Conservation (phyloP, 2,113 vertebrate genomes). For the Gavialis gangeticus region DNA sequence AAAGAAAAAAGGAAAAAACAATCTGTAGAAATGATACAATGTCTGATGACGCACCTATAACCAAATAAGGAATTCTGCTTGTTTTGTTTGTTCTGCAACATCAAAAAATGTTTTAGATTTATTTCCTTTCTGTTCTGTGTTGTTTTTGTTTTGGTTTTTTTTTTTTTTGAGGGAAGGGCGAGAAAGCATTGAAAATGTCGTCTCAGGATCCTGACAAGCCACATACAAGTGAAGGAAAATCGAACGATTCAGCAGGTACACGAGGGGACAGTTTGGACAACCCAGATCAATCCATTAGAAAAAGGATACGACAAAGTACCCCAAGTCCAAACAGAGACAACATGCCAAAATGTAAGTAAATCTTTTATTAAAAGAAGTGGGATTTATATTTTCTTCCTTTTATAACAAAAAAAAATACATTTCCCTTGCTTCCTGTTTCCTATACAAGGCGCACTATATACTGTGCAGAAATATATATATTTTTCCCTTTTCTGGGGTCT, state of each 20-base stretch:
- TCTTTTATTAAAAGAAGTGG: neutral
- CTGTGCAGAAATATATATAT: neutral
- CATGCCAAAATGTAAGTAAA: constrained; percentile 85
- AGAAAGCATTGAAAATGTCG: constrained; percentile 80
- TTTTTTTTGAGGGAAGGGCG: constrained; percentile 32
- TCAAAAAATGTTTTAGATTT: constrained; percentile 1
- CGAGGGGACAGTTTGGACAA: constrained; percentile 67
- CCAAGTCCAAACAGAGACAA: constrained; percentile 78
- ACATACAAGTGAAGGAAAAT: constrained; percentile 71
- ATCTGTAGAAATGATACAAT: constrained; percentile 7
- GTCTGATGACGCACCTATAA: neutral
- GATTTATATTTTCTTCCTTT: neutral
- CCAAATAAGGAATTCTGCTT: neutral
- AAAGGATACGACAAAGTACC: constrained; percentile 75
- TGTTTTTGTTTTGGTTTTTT: neutral
- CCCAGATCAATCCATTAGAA: constrained; percentile 76
- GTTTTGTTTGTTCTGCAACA: neutral
- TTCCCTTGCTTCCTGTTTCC: rapidly evolving
- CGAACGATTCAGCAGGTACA: constrained; percentile 68
- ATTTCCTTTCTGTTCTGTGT: neutral
- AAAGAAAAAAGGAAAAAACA: too few relatives aligned
- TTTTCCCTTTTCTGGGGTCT: neutral
- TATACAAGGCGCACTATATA: neutral
- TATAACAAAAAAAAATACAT: neutral
- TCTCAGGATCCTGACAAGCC: constrained; percentile 84